Percentiles rank a stretch among this genome's conserved stretches.
Conservation (phyloP, 2,113 vertebrate species). For the Rissa tridactyla region DNA sequence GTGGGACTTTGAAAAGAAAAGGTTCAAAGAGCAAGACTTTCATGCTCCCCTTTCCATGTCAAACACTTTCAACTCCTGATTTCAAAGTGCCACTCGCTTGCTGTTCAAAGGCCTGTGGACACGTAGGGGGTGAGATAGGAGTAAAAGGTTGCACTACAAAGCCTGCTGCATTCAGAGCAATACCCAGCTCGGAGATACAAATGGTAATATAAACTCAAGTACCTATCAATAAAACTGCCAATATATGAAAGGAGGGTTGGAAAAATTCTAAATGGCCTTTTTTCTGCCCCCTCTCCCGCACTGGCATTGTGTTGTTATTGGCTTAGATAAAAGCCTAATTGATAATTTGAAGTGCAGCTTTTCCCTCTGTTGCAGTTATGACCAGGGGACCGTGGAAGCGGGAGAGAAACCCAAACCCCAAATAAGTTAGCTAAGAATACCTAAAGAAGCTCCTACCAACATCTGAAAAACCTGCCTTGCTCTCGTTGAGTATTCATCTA, state of each 20-base stretch:
- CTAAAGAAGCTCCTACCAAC: conserved; percentile 86
- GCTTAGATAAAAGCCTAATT: conserved; percentile 62
- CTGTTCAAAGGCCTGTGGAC: conserved; percentile 86
- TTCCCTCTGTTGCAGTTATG: conserved; percentile 25
- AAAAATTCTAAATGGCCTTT: conserved; percentile 48
- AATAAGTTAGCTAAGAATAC: conserved; percentile 86
- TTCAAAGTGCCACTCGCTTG: conserved; percentile 87
- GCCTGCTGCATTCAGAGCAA: conserved; percentile 69
- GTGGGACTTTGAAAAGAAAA: conserved; percentile 78
- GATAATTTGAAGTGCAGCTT: conserved; percentile 61
- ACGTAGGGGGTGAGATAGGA: conserved; percentile 77
- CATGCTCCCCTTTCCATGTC: conserved; percentile 84
- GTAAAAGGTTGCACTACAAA: conserved; percentile 89
- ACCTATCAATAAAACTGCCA: conserved; percentile 71
- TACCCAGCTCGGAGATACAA: conserved; percentile 73
- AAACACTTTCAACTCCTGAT: conserved; percentile 88
- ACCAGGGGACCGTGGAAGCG: not conserved
- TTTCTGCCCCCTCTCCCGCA: not conserved
- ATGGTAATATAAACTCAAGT: conserved; percentile 67
- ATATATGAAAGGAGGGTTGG: conserved; percentile 40
- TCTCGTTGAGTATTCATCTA: conserved; percentile 82
- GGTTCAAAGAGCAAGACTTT: conserved; percentile 92
- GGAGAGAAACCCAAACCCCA: conserved; percentile 61
- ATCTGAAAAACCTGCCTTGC: conserved; percentile 77
- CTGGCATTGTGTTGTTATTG: not conserved